Evolutionary conservation across 2,113 vertebrate genomes (phyloP).

Genomic region (Dicerorhinus sumatrensis): DNA sequence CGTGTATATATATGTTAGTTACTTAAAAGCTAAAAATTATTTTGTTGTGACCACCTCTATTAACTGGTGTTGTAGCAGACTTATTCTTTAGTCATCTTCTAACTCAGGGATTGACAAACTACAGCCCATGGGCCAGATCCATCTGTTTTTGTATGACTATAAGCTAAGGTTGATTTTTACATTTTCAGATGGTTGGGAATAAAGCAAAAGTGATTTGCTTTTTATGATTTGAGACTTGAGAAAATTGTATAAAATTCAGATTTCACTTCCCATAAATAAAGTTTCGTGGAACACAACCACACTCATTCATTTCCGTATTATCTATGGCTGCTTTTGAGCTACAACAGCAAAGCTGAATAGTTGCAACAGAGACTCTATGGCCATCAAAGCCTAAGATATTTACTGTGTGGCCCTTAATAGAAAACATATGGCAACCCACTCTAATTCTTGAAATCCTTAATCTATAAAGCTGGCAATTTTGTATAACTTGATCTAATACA

Average conservation of each 20-base stretch:
- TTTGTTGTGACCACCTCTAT: background rate
- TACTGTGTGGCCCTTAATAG: background rate
- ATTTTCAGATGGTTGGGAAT: background rate
- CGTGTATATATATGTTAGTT: background rate
- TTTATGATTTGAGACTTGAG: background rate
- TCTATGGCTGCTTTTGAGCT: background rate
- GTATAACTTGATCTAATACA: conserved; percentile 5
- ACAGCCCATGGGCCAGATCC: background rate
- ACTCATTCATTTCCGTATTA: background rate
- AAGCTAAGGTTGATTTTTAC: conserved; percentile 21
- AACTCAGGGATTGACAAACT: background rate
- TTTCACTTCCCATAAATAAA: background rate
- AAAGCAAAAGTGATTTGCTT: background rate
- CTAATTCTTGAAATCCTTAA: conserved; percentile 39
- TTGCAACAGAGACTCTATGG: background rate
- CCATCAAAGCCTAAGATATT: background rate
- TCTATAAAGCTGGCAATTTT: background rate
- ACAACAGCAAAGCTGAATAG: background rate
- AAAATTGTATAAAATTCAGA: conserved; percentile 13
- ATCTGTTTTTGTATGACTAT: background rate
- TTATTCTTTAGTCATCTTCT: conserved; percentile 20
- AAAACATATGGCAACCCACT: background rate
- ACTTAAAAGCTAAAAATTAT: conserved; percentile 43
- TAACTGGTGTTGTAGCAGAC: background rate
- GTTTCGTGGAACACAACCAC: background rate